Percentiles rank a stretch among this genome's conserved stretches.
phyloP scores from a whole-genome alignment of 2,113 vertebrate species.

The Lucifuga dentata region DNA sequence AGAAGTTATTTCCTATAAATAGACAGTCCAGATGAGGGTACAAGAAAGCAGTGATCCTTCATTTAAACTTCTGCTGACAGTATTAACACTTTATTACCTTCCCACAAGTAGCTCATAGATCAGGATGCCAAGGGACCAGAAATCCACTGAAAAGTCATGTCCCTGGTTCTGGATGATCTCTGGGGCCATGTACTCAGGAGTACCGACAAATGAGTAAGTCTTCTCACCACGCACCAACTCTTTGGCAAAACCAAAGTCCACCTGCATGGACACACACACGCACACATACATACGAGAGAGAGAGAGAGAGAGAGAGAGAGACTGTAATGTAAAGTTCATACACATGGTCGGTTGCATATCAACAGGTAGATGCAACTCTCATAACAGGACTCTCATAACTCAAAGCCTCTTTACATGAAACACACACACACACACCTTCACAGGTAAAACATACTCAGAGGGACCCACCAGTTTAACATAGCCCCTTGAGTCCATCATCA shows the following conservation, averaged over 20 bases:
- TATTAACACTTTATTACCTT: conserved; percentile 71
- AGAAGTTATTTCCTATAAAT: too few species aligned
- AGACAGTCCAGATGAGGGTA: too few species aligned
- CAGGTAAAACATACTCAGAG: background rate
- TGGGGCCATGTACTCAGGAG: conserved; percentile 88
- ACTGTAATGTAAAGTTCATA: too few species aligned
- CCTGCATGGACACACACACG: conserved; percentile 58
- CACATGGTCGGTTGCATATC: too few species aligned
- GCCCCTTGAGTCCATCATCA: conserved; percentile 84
- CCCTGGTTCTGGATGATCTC: conserved; percentile 89
- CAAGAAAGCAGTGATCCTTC: background rate
- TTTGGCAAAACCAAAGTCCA: conserved; percentile 89
- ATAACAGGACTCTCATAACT: too few species aligned
- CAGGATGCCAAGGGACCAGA: conserved; percentile 88
- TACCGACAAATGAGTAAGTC: conserved; percentile 88
- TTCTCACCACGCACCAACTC: conserved; percentile 84
- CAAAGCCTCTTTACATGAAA: too few species aligned
- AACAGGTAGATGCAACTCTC: too few species aligned
- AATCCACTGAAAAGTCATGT: conserved; percentile 87
- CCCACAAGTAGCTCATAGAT: conserved; percentile 85
- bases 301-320: too few species aligned
- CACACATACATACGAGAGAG: too few species aligned
- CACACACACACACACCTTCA: background rate
- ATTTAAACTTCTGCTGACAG: background rate
- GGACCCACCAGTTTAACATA: conserved; percentile 85